phyloP scores from a whole-genome alignment of 2,888 invertebrate genomes.

The Drosophila pegasa region DNA sequence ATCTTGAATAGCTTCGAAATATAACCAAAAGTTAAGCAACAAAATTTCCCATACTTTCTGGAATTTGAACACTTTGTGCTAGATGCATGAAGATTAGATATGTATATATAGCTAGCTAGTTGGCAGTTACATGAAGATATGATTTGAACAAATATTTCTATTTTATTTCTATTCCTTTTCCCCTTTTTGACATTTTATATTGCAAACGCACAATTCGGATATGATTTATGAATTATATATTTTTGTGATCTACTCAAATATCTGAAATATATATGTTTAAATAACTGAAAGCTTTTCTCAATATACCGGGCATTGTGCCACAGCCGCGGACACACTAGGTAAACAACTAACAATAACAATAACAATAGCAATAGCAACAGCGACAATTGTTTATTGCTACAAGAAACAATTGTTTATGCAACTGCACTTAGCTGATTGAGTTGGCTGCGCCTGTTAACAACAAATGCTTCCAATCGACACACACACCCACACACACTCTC shows the following conservation, averaged over 20 bases:
- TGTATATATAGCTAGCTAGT: conserved; percentile 23
- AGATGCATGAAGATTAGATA: conserved; percentile 4
- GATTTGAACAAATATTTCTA: conserved; percentile 49
- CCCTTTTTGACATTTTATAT: conserved; percentile 20
- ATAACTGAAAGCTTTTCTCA: conserved; percentile 79
- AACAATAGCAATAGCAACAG: conserved; percentile 12
- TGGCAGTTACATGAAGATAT: conserved; percentile 27
- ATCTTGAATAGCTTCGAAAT: background rate
- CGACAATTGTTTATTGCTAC: conserved; percentile 1
- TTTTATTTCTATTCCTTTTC: conserved; percentile 53
- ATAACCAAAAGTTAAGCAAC: background rate
- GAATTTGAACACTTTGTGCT: background rate
- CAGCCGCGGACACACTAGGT: conserved; percentile 83
- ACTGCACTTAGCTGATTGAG: conserved; percentile 59
- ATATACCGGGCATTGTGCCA: conserved; percentile 83
- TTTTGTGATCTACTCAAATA: conserved; percentile 25
- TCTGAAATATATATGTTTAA: conserved; percentile 18
- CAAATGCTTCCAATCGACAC: conserved; percentile 22
- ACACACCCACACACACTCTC: conserved; percentile 7
- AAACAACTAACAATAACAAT: conserved; percentile 54
- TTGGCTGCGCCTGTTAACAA: conserved; percentile 28
- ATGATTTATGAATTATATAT: conserved; percentile 37
- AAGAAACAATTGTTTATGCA: conserved; percentile 28
- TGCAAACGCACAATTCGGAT: conserved; percentile 48
- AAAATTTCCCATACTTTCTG: background rate